Base-by-base conservation (phyloP, 1,140 invertebrate genomes). In the Listronotus bonariensis region DNA sequence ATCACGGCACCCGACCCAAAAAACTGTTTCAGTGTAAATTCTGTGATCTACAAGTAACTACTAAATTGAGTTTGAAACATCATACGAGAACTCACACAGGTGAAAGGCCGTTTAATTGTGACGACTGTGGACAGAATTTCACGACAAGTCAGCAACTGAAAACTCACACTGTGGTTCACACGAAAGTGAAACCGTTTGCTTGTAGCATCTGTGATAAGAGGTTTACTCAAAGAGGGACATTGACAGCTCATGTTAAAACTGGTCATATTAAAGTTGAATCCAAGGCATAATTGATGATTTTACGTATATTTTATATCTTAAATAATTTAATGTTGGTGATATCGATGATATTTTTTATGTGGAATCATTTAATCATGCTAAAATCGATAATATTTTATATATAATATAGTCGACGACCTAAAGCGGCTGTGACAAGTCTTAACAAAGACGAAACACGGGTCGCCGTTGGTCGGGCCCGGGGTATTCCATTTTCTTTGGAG, bases 91-190 rank as follows among this genome's bases (percentile, higher is more conserved):
- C 18, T 26, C 49, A 52, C 17, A 52, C 17, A 4, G 49, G 49
- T 9, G 49, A 52, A 36, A 52, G 26, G 17, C 49, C 49, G 17
- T 31, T 20, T 17, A 5, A 3, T 31, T 52, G 49, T 20, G 49
- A 52, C 3, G 5, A 36, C 6, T 52, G 49, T 26, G 49, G 49
- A 5, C 15, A 31, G 17, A 26, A 52, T 14, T 52, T 52, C 17
- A 36, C 17, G 10, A 52, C 73, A 8, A 69, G 74, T 31, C 71
- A 65, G 56, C 71, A 74, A 31, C 60, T 75, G 1, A 74, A 72
- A 32, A 71, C 70, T 20, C 76, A 78, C 51, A 14, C 74, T 20
- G 59, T 65, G 4, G 74, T 72, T 0, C 74, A 77, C 46, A 60
- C 49, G 4, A 59, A 48, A 15, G 58, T 56, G 12, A 55, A 51